Evolutionary conservation across 2,888 invertebrate species (phyloP).

Genomic region (Pinctada fucata): DNA sequence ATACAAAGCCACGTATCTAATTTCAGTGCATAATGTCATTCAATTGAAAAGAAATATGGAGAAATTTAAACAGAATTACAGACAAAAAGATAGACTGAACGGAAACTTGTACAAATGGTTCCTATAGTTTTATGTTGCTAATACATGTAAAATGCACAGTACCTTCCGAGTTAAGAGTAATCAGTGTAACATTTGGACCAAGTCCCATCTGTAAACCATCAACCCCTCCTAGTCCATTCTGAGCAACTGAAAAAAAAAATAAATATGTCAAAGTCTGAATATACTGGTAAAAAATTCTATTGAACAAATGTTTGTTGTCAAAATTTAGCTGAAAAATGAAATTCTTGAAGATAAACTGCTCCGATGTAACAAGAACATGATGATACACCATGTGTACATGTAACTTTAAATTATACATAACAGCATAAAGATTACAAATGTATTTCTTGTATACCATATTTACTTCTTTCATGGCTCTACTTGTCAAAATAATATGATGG

Average conservation of each 20-base stretch:
- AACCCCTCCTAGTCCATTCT: constrained; percentile 30
- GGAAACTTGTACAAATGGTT: too few species aligned
- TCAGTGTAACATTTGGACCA: constrained; percentile 76
- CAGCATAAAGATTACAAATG: too few species aligned
- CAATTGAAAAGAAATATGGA: too few species aligned
- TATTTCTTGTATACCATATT: too few species aligned
- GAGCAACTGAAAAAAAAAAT: constrained; percentile 12
- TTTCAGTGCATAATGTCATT: too few species aligned
- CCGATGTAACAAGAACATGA: not conserved
- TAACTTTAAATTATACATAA: too few species aligned
- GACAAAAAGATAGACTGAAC: too few species aligned
- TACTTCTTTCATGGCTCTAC: not conserved
- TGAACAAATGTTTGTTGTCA: too few species aligned
- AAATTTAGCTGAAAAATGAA: not conserved
- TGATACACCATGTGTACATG: not conserved
- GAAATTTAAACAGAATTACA: too few species aligned
- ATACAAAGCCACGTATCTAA: too few species aligned
- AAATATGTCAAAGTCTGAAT: not conserved
- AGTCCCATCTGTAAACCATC: constrained; percentile 67
- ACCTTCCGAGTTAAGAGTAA: constrained; percentile 76
- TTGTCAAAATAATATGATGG: not conserved
- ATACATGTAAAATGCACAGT: not conserved
- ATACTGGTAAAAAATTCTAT: too few species aligned
- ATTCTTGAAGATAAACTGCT: constrained; percentile 13
- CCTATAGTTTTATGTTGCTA: too few species aligned